Evolutionary conservation across 1,140 invertebrate genomes (phyloP).

Genomic region (Calliopsis andreniformis): DNA sequence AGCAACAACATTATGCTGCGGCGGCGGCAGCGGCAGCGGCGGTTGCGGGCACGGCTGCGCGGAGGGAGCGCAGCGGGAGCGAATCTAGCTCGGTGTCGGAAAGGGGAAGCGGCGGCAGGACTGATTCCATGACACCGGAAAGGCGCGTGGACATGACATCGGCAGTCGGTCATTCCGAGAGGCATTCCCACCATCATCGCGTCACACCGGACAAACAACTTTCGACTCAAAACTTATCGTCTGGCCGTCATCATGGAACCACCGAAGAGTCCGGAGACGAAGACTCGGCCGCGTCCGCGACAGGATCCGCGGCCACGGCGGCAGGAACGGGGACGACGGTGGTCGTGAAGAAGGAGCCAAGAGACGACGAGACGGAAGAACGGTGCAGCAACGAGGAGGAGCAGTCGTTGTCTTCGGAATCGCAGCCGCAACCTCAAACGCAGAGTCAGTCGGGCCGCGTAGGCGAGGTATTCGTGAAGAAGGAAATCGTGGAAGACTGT

Average conservation of each 20-base stretch:
- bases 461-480: slow-evolving; percentile 78
- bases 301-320: not conserved
- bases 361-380: slow-evolving; percentile 76
- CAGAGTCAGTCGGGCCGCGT: slow-evolving; percentile 63
- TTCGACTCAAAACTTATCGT: slow-evolving; percentile 73
- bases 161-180: slow-evolving; percentile 80
- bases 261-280: slow-evolving; percentile 79
- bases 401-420: too few relatives aligned
- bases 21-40: slow-evolving; percentile 83
- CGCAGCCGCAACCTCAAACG: too few relatives aligned
- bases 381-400: slow-evolving; percentile 67
- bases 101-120: slow-evolving; percentile 85
- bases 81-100: slow-evolving; percentile 93
- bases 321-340: slow-evolving; percentile 44
- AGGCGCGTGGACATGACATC: slow-evolving; percentile 85
- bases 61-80: slow-evolving; percentile 90
- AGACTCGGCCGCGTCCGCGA: slow-evolving; percentile 61
- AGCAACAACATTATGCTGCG: slow-evolving; percentile 87
- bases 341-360: slow-evolving; percentile 78
- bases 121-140: slow-evolving; percentile 89
- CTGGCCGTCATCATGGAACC: slow-evolving; percentile 65
- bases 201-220: slow-evolving; percentile 88
- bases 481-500: slow-evolving; percentile 76
- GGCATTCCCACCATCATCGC: slow-evolving; percentile 83
- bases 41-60: slow-evolving; percentile 83